These are phyloP conservation scores for Ophion ventricosus DNA, from an alignment of 2,888 invertebrate species.

Conservation along the genomic window DNA sequence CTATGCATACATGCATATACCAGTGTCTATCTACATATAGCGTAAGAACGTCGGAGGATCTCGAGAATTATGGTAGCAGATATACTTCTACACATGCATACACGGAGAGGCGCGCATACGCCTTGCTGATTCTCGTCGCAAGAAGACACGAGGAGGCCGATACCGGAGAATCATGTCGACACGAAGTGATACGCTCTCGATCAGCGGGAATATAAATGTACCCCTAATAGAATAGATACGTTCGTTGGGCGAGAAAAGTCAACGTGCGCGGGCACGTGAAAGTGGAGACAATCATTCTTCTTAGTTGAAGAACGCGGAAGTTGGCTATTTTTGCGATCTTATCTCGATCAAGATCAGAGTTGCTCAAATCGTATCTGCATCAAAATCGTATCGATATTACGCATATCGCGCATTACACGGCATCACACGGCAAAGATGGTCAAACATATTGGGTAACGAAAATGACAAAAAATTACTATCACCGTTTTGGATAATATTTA, in stretches of 20 bases:
- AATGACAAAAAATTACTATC: too few relatives aligned
- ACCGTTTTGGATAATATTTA: too few relatives aligned
- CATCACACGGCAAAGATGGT: too few relatives aligned
- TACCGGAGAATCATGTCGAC: slow-evolving; percentile 38
- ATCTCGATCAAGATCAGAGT: background rate
- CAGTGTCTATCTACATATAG: background rate
- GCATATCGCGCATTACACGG: too few relatives aligned
- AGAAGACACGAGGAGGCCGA: slow-evolving; percentile 39
- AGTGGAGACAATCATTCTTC: background rate
- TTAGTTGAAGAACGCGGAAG: background rate
- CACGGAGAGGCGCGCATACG: slow-evolving; percentile 15
- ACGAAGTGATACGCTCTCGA: slow-evolving; percentile 35
- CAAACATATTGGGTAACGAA: too few relatives aligned
- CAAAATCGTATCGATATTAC: too few relatives aligned
- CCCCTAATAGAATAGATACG: slow-evolving; percentile 4
- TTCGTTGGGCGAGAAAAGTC: background rate
- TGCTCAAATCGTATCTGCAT: background rate
- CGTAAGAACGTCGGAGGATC: slow-evolving; percentile 25
- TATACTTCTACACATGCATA: slow-evolving; percentile 2
- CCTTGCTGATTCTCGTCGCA: slow-evolving; percentile 20
- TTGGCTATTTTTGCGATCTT: background rate
- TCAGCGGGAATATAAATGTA: slow-evolving; percentile 45
- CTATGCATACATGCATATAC: slow-evolving; percentile 51
- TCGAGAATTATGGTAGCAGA: slow-evolving; percentile 34
- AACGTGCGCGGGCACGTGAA: background rate